A percentile compares a stretch with the other conserved stretches of the same genome.
phyloP scores from a whole-genome alignment of 2,797 vertebrate species.

The Gallinago nigripennis region DNA sequence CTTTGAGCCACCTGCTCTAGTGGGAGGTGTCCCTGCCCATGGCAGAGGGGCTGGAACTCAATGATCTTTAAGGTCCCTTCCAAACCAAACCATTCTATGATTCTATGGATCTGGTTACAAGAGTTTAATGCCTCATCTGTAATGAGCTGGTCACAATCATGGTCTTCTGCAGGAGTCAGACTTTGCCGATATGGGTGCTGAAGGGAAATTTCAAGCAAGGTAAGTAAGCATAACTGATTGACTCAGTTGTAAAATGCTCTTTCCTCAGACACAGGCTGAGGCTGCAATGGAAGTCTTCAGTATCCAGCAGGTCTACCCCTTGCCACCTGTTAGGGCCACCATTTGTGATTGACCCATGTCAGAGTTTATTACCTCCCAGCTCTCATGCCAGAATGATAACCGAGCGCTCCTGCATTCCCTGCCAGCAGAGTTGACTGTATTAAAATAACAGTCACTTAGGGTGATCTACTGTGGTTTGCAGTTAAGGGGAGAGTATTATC shows the following conservation, averaged over 20 bases:
- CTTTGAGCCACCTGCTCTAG: too few relatives aligned
- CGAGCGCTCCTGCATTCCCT: neutral
- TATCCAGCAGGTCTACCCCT: neutral
- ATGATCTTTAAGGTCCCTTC: too few relatives aligned
- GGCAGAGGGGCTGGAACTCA: too few relatives aligned
- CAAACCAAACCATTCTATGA: too few relatives aligned
- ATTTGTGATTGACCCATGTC: accelerated
- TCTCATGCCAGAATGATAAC: neutral
- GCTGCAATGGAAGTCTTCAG: neutral
- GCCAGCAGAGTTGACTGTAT: neutral
- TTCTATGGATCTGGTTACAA: neutral
- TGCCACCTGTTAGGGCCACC: neutral
- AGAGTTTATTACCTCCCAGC: neutral
- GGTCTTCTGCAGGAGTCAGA: neutral
- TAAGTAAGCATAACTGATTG: neutral
- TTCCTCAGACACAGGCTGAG: neutral
- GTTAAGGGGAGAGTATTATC: neutral
- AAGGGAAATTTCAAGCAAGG: neutral
- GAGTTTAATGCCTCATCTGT: neutral
- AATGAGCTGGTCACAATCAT: neutral
- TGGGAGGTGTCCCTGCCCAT: too few relatives aligned
- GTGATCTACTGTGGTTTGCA: neutral
- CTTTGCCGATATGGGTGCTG: neutral
- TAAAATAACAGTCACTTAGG: neutral
- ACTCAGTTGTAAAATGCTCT: neutral